phyloP scores from a whole-genome alignment of 1,140 invertebrate genomes.

The Gonatopus flavifemur region DNA sequence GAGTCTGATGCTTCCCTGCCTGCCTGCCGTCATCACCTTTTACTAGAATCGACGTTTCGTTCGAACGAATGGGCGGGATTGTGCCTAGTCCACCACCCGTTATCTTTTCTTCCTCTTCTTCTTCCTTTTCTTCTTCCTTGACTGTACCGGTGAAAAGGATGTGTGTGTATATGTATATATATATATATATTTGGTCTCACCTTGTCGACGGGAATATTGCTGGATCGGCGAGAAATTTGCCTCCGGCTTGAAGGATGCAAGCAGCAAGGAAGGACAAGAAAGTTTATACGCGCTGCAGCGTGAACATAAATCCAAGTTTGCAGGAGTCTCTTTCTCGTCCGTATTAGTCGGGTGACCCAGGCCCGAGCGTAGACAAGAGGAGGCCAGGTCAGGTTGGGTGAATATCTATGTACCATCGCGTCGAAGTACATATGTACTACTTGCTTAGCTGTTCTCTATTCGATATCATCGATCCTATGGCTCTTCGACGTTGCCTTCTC shows the following conservation, averaged over 20 bases:
- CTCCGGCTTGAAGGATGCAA: constrained; percentile 10
- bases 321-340: constrained; percentile 18
- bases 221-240: constrained; percentile 31
- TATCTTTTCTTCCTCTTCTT: too few species aligned
- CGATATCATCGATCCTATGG: constrained; percentile 23
- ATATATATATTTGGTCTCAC: constrained; percentile 24
- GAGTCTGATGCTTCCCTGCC: too few species aligned
- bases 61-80: too few species aligned
- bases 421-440: constrained; percentile 18
- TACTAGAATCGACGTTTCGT: too few species aligned
- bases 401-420: constrained; percentile 16
- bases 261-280: constrained; percentile 22
- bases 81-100: too few species aligned
- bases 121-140: too few species aligned
- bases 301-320: constrained; percentile 34
- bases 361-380: too few species aligned
- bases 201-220: constrained; percentile 27
- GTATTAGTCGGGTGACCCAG: constrained; percentile 26
- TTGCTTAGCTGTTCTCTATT: constrained; percentile 20
- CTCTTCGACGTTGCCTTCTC: background rate
- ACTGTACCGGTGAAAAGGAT: too few species aligned
- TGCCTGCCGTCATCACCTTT: too few species aligned
- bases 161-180: too few species aligned
- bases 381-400: too few species aligned
- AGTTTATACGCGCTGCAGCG: constrained; percentile 27